A percentile compares a stretch with the other conserved stretches of the same genome.
These are phyloP conservation scores for Phyllotreta striolata DNA, from an alignment of 2,888 invertebrate species.

Conservation along the genomic window DNA sequence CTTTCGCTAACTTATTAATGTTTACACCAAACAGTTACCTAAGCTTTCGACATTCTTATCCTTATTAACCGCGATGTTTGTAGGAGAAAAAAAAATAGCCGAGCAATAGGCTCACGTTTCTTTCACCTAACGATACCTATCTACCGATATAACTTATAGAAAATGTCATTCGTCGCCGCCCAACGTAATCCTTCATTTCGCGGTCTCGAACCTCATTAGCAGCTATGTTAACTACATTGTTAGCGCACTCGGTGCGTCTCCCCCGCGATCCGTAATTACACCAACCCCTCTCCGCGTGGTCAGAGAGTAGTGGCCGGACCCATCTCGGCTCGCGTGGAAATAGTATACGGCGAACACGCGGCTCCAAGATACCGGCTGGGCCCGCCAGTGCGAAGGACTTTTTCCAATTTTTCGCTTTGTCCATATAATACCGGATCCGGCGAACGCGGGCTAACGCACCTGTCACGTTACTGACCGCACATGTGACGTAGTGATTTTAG, in stretches of 20 bases:
- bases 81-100: conserved; percentile 18
- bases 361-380: conserved; percentile 48
- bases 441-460: conserved; percentile 45
- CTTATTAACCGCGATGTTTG: conserved; percentile 30
- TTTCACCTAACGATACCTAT: conserved; percentile 33
- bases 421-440: conserved; percentile 36
- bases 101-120: conserved; percentile 36
- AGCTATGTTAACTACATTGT: conserved; percentile 59
- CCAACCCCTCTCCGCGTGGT: conserved; percentile 59
- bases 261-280: conserved; percentile 45
- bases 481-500: conserved; percentile 44
- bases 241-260: conserved; percentile 56
- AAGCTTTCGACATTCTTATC: conserved; percentile 38
- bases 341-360: conserved; percentile 54
- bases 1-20: conserved; percentile 33
- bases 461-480: conserved; percentile 48
- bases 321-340: conserved; percentile 60
- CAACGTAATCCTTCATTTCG: conserved; percentile 43
- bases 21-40: conserved; percentile 19
- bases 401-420: conserved; percentile 34
- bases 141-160: conserved; percentile 35
- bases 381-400: conserved; percentile 44
- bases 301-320: conserved; percentile 61
- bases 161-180: conserved; percentile 40
- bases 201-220: conserved; percentile 52